Evolutionary conservation across 1,140 invertebrate genomes (phyloP), one percentile per base, ranked within the genome.

Genomic region (Pseudoatta argentina): DNA sequence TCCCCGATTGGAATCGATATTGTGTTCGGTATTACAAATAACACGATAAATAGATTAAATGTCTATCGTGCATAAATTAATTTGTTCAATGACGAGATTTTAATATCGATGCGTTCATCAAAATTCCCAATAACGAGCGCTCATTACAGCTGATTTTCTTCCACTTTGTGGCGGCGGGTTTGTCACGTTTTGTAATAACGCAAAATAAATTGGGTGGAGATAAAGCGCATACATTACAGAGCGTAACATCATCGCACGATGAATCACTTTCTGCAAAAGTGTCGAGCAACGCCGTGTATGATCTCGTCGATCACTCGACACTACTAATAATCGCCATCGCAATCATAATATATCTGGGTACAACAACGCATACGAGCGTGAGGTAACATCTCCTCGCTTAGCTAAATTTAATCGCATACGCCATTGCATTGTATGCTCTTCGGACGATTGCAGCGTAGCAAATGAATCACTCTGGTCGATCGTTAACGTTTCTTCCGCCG

Each of bases 131-230:
- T 75, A 83, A 83, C 79, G 79, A 83, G 39, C 79, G 55, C 55
- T 83, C 69, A 83, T 83, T 83, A 83, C 55, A 83, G 69, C 79
- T 83, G 79, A 83, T 83, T 75, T 83, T 75, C 79, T 83, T 61
- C 69, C 79, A 83, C 79, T 83, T 83, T 83, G 79, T 83, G 69
- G 69, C 69, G 69, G 69, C 69, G 55, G 79, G 71, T 83, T 73
- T 75, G 79, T 83, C 79, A 83, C 79, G 55, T 83, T 73, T 61
- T 75, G 57, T 83, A 83, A 83, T 83, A 83, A 83, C 79, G 44
- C 18, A 51, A 83, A 83, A 83, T 72, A 83, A 83, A 83, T 75
- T 75, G 69, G 79, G 14, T 83, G 55, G 79, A 75, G 69, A 83
- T 83, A 83, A 83, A 83, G 69, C 55, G 77, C 77, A 44, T 34